These are phyloP conservation scores for Oxycera nigricornis DNA, from an alignment of 2,888 invertebrate genomes.

Conservation along the genomic window DNA sequence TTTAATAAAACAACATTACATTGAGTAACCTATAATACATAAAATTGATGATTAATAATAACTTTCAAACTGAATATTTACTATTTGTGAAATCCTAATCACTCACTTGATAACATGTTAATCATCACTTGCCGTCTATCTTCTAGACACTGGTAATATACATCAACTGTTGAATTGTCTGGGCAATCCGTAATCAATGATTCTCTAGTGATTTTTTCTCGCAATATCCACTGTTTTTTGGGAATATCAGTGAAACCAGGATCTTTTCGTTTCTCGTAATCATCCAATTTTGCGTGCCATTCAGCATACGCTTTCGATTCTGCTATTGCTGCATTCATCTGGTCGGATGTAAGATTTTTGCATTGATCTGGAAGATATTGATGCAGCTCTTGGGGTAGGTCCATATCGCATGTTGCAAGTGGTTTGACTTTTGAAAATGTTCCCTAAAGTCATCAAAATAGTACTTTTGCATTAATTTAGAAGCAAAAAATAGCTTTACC, in stretches of 20 bases:
- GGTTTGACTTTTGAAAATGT: no score
- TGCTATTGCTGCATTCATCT: background rate
- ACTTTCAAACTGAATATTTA: no score
- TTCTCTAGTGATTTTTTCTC: background rate
- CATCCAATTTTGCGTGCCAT: background rate
- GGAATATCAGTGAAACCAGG: background rate
- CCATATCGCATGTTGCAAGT: conserved; percentile 10
- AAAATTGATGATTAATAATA: no score
- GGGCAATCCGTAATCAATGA: background rate
- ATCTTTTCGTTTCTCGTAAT: conserved; percentile 6
- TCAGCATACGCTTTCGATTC: background rate
- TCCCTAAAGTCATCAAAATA: no score
- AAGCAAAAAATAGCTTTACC: background rate
- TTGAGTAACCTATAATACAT: no score
- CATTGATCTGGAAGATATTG: background rate
- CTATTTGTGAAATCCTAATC: no score
- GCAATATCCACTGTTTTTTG: conserved; percentile 18
- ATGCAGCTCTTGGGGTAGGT: background rate
- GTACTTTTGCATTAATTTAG: background rate
- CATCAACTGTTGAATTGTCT: background rate
- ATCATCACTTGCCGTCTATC: conserved; percentile 12
- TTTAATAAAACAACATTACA: no score
- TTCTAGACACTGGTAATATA: conserved; percentile 13
- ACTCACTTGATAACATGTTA: background rate
- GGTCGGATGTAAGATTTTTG: background rate